These are phyloP conservation scores for Mionectes macconnelli DNA, from an alignment of 2,113 vertebrate genomes.

Conservation along the genomic window DNA sequence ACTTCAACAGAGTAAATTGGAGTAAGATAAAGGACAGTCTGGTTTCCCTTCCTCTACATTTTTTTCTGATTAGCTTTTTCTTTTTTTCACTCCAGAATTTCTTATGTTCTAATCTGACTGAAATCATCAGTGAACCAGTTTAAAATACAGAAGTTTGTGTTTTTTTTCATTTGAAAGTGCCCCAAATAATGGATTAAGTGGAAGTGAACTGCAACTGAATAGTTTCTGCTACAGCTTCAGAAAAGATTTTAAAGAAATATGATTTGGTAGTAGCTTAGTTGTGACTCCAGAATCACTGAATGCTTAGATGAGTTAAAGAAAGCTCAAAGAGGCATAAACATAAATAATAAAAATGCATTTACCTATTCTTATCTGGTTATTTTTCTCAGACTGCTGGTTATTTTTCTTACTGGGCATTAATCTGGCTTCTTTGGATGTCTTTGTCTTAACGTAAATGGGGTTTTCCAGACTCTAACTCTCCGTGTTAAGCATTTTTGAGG, in stretches of 20 bases:
- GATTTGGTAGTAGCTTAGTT: not conserved
- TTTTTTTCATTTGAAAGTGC: not conserved
- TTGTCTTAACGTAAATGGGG: not conserved
- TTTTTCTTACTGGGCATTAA: not conserved
- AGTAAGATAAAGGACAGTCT: constrained; percentile 17
- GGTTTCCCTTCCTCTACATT: not conserved
- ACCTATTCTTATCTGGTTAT: not conserved
- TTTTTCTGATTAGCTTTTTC: not conserved
- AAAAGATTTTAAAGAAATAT: not conserved
- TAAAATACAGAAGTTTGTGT: not conserved
- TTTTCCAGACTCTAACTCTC: not conserved
- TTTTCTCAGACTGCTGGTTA: not conserved
- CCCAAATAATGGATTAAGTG: not conserved
- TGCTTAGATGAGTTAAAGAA: not conserved
- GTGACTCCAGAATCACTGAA: not conserved
- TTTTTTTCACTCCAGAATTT: not conserved
- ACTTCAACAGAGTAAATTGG: not conserved
- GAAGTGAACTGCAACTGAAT: not conserved
- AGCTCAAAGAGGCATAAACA: not conserved
- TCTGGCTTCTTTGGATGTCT: not conserved
- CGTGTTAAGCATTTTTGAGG: not conserved
- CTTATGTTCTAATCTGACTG: not conserved
- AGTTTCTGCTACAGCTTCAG: not conserved
- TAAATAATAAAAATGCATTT: not conserved
- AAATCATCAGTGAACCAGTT: not conserved